phyloP scores from a whole-genome alignment of 2,888 invertebrate genomes.

The Drosophila paranaensis region DNA sequence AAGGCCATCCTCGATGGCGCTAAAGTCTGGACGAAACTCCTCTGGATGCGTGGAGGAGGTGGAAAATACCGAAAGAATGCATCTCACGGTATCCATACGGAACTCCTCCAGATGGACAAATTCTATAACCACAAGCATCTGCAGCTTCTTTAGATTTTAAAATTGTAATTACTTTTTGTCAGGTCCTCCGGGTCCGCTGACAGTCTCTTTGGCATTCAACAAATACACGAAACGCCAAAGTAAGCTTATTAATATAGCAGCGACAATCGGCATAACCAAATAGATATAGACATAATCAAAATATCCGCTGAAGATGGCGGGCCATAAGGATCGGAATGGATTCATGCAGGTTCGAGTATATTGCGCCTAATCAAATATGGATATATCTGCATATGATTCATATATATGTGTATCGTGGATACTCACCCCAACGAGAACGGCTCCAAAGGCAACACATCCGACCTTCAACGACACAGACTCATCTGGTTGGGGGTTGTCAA shows the following conservation, averaged over 20 bases:
- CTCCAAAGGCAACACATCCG: constrained; percentile 34
- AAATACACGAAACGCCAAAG: constrained; percentile 42
- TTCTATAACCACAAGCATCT: too few species aligned
- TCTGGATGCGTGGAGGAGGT: too few species aligned
- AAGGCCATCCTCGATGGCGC: too few species aligned
- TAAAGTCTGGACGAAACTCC: too few species aligned
- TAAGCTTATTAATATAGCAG: constrained; percentile 8
- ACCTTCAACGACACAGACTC: constrained; percentile 32
- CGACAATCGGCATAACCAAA: constrained; percentile 10
- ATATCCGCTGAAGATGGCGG: constrained; percentile 4
- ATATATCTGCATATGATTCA: not conserved
- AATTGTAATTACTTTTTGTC: not conserved
- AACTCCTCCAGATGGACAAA: too few species aligned
- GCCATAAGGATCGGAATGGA: constrained; percentile 48
- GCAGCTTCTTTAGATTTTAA: too few species aligned
- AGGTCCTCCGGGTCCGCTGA: not conserved
- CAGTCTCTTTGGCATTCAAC: not conserved
- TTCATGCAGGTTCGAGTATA: constrained; percentile 45
- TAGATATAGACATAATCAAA: constrained; percentile 21
- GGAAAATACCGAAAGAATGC: too few species aligned
- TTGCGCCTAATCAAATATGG: constrained; percentile 2
- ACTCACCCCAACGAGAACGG: constrained; percentile 37
- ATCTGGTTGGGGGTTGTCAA: constrained; percentile 23
- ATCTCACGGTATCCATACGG: too few species aligned
- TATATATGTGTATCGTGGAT: not conserved